Evolutionary conservation across 2,113 vertebrate genomes (phyloP).

Genomic region (Thryonomys swinderianus): DNA sequence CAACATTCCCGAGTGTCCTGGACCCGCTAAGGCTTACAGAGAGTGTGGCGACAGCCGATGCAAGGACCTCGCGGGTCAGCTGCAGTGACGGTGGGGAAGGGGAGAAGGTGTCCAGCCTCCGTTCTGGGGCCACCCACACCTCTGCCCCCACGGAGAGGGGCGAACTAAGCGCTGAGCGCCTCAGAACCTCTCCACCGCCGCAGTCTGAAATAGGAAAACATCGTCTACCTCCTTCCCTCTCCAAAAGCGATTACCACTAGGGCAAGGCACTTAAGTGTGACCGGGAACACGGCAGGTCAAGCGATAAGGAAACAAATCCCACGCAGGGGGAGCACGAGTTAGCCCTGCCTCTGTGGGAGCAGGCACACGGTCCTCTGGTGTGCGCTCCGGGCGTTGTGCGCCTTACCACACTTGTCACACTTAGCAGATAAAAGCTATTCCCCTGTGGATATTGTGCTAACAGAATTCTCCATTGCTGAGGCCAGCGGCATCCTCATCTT

Average conservation of each 20-base stretch:
- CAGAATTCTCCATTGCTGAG: slow-evolving; percentile 79
- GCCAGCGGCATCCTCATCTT: slow-evolving; percentile 74
- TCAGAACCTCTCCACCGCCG: not conserved
- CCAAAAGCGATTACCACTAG: not conserved
- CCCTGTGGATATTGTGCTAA: slow-evolving; percentile 76
- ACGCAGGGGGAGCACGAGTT: not conserved
- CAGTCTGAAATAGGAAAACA: not conserved
- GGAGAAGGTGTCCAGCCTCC: not conserved
- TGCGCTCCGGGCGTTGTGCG: slow-evolving; percentile 68
- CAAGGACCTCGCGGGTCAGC: not conserved
- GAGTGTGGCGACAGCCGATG: not conserved
- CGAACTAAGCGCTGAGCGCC: not conserved
- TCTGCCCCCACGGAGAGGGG: accelerated
- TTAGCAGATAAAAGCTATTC: slow-evolving; percentile 81
- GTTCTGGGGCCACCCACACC: not conserved
- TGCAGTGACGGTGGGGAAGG: accelerated
- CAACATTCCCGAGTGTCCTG: not conserved
- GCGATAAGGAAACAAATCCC: slow-evolving; percentile 10
- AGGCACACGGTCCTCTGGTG: not conserved
- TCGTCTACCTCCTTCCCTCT: not conserved
- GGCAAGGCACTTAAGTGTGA: not conserved
- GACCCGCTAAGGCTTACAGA: not conserved
- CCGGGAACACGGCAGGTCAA: not conserved
- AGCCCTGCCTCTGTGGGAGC: not conserved
- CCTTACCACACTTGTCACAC: slow-evolving; percentile 82